These are phyloP conservation scores for Cyrtonyx montezumae DNA, from an alignment of 2,113 vertebrate genomes.

Conservation along the genomic window DNA sequence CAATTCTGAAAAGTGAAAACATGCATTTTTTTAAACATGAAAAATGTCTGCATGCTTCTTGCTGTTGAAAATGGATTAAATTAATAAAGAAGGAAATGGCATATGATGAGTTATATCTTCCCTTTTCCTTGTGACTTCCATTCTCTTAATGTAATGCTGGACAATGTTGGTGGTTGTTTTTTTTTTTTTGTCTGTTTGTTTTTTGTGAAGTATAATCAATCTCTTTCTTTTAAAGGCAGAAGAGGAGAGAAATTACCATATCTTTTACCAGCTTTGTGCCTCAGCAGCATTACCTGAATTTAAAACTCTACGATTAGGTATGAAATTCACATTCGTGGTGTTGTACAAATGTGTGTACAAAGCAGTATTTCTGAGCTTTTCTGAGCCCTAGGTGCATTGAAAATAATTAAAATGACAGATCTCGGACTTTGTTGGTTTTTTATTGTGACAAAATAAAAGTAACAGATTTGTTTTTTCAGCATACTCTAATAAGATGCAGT, in stretches of 20 bases:
- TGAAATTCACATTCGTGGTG: not conserved
- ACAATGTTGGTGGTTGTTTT: not conserved
- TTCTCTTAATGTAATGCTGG: not conserved
- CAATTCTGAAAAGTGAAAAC: slow-evolving; percentile 5
- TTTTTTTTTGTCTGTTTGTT: not conserved
- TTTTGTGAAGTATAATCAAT: slow-evolving; percentile 54
- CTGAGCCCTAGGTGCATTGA: not conserved
- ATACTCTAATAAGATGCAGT: not conserved
- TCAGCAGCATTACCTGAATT: slow-evolving; percentile 91
- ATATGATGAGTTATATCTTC: not conserved
- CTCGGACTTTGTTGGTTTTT: not conserved
- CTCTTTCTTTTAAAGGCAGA: slow-evolving; percentile 88
- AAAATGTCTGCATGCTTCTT: slow-evolving; percentile 14
- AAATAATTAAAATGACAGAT: not conserved
- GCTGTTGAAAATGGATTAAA: not conserved
- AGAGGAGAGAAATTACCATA: slow-evolving; percentile 97
- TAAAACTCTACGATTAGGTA: slow-evolving; percentile 91
- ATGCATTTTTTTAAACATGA: not conserved
- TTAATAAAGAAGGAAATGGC: not conserved
- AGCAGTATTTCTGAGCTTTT: not conserved
- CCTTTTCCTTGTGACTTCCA: not conserved
- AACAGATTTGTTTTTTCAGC: not conserved
- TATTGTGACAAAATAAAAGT: not conserved
- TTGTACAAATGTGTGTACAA: not conserved
- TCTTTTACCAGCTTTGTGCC: slow-evolving; percentile 98